phyloP scores from a whole-genome alignment of 2,797 vertebrate species.

The Tenualosa ilisha region DNA sequence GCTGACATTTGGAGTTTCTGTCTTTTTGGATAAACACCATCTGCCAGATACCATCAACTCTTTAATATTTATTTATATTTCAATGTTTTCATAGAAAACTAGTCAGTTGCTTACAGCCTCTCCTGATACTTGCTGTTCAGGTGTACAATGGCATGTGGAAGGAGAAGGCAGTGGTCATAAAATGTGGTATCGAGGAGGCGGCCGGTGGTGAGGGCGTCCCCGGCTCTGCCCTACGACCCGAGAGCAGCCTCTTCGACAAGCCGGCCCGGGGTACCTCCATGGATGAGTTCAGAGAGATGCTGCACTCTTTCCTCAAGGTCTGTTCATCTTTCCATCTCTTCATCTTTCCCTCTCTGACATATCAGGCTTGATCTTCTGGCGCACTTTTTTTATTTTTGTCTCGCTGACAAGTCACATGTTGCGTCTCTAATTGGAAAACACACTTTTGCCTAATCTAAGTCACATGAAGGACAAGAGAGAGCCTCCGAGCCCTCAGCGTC shows the following conservation, averaged over 20 bases:
- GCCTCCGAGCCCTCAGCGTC: neutral
- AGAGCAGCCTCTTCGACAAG: slow-evolving; percentile 88
- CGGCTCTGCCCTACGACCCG: slow-evolving; percentile 68
- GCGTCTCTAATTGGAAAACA: neutral
- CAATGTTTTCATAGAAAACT: neutral
- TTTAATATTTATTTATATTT: too few species aligned
- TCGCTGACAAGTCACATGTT: neutral
- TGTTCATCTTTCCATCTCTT: neutral
- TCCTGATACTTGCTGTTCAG: slow-evolving; percentile 62
- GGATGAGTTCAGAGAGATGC: slow-evolving; percentile 96
- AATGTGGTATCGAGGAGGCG: slow-evolving; percentile 85
- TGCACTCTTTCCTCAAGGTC: slow-evolving; percentile 92
- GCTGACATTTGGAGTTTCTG: too few species aligned
- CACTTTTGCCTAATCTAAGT: neutral
- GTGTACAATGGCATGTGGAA: slow-evolving; percentile 93
- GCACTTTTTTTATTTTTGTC: neutral
- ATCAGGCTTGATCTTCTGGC: neutral
- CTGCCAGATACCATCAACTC: too few species aligned
- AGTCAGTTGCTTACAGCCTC: neutral
- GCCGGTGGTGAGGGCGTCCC: slow-evolving; percentile 68
- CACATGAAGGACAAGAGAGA: neutral
- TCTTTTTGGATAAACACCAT: too few species aligned
- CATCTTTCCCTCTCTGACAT: neutral
- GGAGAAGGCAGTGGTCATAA: slow-evolving; percentile 88
- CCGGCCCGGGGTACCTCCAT: slow-evolving; percentile 93